These are phyloP conservation scores for Menidia beryllina DNA, from an alignment of 2,113 vertebrate genomes.

Conservation along the genomic window DNA sequence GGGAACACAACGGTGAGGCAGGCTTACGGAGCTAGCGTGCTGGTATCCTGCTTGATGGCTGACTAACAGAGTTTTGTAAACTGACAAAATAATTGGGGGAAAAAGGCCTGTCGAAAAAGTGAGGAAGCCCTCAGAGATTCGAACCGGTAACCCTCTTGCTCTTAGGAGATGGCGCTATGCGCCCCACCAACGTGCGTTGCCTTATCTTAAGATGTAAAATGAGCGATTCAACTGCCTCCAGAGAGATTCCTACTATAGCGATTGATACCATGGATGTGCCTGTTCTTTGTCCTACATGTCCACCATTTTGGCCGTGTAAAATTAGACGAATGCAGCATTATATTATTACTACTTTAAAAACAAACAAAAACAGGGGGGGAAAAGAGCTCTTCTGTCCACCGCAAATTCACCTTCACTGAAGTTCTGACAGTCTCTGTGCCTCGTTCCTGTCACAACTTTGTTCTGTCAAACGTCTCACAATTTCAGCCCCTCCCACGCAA, in stretches of 20 bases:
- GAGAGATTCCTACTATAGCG: no score
- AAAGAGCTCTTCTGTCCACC: neutral
- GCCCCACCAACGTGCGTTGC: no score
- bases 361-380: neutral
- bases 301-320: neutral
- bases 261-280: no score
- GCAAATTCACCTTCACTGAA: neutral
- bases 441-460: neutral
- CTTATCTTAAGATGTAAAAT: neutral
- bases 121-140: no score
- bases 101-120: neutral
- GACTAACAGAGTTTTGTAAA: neutral
- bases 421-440: neutral
- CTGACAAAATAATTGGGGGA: no score
- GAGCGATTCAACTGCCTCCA: no score
- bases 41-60: neutral
- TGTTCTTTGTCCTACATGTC: no score
- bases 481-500: neutral
- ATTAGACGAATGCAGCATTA: slow-evolving; percentile 1
- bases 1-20: no score
- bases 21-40: neutral
- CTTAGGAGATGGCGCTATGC: no score
- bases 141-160: no score
- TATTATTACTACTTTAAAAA: neutral
- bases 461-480: neutral